Evolutionary conservation across 2,888 invertebrate species (phyloP), one percentile per base, ranked within the genome.

Genomic region (Mimas tiliae): DNA sequence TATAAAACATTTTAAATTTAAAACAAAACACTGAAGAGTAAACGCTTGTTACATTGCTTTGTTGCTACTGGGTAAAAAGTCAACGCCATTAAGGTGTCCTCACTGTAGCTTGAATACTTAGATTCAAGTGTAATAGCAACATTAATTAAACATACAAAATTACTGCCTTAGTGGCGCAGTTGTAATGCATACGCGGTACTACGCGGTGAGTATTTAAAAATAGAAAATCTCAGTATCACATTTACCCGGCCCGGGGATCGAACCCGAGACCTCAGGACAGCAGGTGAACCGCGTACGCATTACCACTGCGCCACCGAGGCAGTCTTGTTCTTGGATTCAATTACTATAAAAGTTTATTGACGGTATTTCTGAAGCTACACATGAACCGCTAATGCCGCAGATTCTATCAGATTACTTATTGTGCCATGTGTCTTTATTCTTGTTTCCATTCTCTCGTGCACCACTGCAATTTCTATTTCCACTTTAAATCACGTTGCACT

Each of bases 391-490:
- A 53, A 8, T 50, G 9, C 58, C 12, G 19, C 42, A 19, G 58
- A 19, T 42, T 58, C 19, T 19, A 38, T 38, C 38, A 58, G 42
- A 19, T 58, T 58, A 58, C 34, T 53, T 48, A 50, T 19, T 19
- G 42, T 11, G 11, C 58, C 12, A 58, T 42, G 16, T 42, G 19
- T 58, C n/a, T n/a, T n/a, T n/a, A n/a, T n/a, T n/a, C n/a, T n/a
- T n/a, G n/a, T n/a, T n/a, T n/a, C n/a, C n/a, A n/a, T n/a, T n/a
- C 21, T 38, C 19, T 42, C 42, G 42, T 64, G 71, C 71, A 72
- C 71, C 38, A 34, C 34, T 9, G 42, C 55, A 34, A 58, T 42
- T 58, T 58, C 55, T 16, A 38, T 58, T 58, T 58, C 58, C 6
- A 38, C 38, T 19, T 42, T 55, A 9, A 55, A 42, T 38, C 42